Base-by-base conservation (phyloP, 2,888 invertebrate genomes). In the Trissolcus brochymenae region DNA sequence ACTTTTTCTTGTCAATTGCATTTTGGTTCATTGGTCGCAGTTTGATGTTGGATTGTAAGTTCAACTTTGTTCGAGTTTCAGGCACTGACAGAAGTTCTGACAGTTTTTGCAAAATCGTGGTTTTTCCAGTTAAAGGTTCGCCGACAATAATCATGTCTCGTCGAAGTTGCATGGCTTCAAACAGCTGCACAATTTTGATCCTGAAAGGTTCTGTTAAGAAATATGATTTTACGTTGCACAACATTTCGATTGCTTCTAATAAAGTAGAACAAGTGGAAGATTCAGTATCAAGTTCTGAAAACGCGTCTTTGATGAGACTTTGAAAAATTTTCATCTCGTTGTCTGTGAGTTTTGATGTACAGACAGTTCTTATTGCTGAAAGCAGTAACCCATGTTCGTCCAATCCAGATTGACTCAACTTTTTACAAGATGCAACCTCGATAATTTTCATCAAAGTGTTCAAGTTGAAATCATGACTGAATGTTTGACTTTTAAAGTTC, bases 111-210 rank as follows among this genome's bases (percentile, higher is more conserved):
- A 89, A 85, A 2, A 91, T 89, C 71, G 89, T 89, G 1, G 92
- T 91, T 86, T 93, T 93, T 14, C 92, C 92, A 51, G 91, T 83
- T 6, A 90, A 86, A 7, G 88, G 70, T 13, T 91, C 90, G 3
- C 92, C 92, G 25, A 92, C 90, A 35, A 89, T 84, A 89, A 93
- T 91, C 80, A 92, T 90, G n/a, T 91, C 90, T 81, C 91, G 91
- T 75, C 91, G 87, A 25, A 91, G 90, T 54, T 90, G 88, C 89
- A 92, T 90, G 90, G 91, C 91, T 84, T 92, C 92, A 74, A 91
- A 91, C 4, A 91, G 89, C 86, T 93, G 92, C 41, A 92, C 88
- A n/a, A 92, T 88, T 87, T 93, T 93, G 60, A 91, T 68, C 68
- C 89, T 86, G 76, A 93, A 91, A 68, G 86, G 84, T 17, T 90